phyloP scores from a whole-genome alignment of 1,140 invertebrate genomes.

The Xylocopa sonorina region DNA sequence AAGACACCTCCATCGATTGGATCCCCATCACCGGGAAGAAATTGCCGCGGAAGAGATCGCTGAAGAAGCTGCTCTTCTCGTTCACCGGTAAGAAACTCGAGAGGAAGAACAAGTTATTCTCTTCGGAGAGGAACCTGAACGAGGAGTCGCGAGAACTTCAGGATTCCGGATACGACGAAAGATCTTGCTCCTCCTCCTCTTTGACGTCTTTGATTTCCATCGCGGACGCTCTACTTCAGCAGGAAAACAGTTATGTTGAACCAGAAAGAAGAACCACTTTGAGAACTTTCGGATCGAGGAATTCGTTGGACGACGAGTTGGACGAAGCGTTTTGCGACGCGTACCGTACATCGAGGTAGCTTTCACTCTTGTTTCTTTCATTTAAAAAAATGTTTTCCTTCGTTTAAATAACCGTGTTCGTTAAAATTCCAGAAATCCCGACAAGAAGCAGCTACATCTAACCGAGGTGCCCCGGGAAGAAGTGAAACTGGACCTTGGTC shows the following conservation, averaged over 20 bases:
- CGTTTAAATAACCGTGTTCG: not conserved
- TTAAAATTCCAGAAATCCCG: not conserved
- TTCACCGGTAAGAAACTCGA: constrained; percentile 27
- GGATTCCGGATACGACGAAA: constrained; percentile 67
- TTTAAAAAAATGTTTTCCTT: too few species aligned
- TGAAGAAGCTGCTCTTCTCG: constrained; percentile 65
- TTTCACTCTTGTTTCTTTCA: too few species aligned
- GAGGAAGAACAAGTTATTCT: constrained; percentile 41
- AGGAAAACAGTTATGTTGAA: constrained; percentile 16
- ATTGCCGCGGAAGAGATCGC: constrained; percentile 65
- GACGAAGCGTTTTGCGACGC: not conserved
- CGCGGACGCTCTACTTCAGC: constrained; percentile 14
- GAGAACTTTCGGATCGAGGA: constrained; percentile 41
- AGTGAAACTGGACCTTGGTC: constrained; percentile 50
- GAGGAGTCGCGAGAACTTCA: constrained; percentile 47
- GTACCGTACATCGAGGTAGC: not conserved
- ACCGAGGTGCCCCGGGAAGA: constrained; percentile 63
- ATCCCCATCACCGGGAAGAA: constrained; percentile 63
- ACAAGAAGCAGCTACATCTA: constrained; percentile 44
- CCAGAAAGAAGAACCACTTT: not conserved
- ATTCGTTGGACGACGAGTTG: not conserved
- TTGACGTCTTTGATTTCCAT: constrained; percentile 30
- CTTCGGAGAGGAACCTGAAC: constrained; percentile 47
- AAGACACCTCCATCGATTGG: constrained; percentile 66
- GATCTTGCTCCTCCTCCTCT: constrained; percentile 52